These are phyloP conservation scores for Hirtodrosophila duncani DNA, from an alignment of 2,888 invertebrate species.

Conservation along the genomic window DNA sequence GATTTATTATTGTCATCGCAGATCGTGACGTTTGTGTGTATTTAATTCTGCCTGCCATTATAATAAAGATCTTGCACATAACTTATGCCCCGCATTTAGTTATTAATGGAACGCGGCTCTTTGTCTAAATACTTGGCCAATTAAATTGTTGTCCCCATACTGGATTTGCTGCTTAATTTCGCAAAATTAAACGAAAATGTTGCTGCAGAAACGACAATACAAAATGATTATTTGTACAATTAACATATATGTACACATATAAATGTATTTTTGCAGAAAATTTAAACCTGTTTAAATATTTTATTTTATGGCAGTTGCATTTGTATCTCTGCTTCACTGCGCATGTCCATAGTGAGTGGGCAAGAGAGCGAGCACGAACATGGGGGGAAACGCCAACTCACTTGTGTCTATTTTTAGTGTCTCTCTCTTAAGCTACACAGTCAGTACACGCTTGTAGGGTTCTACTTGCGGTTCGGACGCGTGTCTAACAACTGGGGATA, in stretches of 20 bases:
- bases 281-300: constrained; percentile 51
- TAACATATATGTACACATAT: constrained; percentile 16
- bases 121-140: constrained; percentile 36
- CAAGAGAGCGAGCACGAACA: not conserved
- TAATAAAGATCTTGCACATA: constrained; percentile 45
- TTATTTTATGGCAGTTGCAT: constrained; percentile 28
- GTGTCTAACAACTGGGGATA: constrained; percentile 25
- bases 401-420: constrained; percentile 9
- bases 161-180: constrained; percentile 41
- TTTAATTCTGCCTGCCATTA: constrained; percentile 23
- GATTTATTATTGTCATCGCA: not conserved
- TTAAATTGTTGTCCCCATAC: constrained; percentile 41
- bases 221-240: constrained; percentile 47
- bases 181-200: constrained; percentile 40
- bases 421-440: not conserved
- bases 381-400: not conserved
- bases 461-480: constrained; percentile 6
- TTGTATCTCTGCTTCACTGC: constrained; percentile 39
- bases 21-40: constrained; percentile 30
- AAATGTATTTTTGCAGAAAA: constrained; percentile 14
- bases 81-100: constrained; percentile 10
- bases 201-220: constrained; percentile 59
- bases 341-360: constrained; percentile 36
- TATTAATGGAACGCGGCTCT: constrained; percentile 36
- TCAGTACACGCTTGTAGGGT: not conserved